A percentile compares a stretch with the other conserved stretches of the same genome.
phyloP scores from a whole-genome alignment of 1,140 invertebrate species.

The Dinothrombium tinctorium region DNA sequence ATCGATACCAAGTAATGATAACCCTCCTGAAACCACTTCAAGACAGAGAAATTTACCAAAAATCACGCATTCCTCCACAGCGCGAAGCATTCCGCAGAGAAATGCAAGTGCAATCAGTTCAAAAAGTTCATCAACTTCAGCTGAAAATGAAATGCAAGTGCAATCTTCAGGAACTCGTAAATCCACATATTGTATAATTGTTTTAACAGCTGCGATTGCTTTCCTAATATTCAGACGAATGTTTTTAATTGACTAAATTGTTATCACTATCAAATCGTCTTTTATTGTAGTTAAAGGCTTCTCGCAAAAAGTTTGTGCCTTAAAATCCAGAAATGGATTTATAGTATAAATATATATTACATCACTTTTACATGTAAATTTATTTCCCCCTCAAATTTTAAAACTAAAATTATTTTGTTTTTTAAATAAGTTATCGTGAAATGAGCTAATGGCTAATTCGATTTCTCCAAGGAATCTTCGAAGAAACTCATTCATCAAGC shows the following conservation, averaged over 20 bases:
- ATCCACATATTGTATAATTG: background rate
- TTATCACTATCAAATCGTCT: too few relatives aligned
- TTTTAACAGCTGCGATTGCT: background rate
- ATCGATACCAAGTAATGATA: background rate
- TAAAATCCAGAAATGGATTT: too few relatives aligned
- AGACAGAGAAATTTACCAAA: background rate
- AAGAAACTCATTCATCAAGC: too few relatives aligned
- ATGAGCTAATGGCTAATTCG: too few relatives aligned
- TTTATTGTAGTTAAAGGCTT: too few relatives aligned
- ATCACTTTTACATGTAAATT: too few relatives aligned
- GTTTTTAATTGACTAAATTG: background rate
- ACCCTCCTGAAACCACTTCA: background rate
- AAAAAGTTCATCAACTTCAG: background rate
- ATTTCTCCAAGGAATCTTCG: too few relatives aligned
- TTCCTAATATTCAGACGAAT: conserved; percentile 1
- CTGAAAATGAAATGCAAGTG: background rate
- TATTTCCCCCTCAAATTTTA: too few relatives aligned
- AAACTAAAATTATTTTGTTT: too few relatives aligned
- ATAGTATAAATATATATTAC: too few relatives aligned
- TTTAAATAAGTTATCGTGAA: too few relatives aligned
- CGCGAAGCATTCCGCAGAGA: background rate
- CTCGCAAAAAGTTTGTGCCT: too few relatives aligned
- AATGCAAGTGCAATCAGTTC: background rate
- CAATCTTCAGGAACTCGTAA: background rate
- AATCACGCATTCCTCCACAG: background rate